Evolutionary conservation across 2,888 invertebrate genomes (phyloP), one percentile per base, ranked within the genome.

Genomic region (Dryobota labecula): DNA sequence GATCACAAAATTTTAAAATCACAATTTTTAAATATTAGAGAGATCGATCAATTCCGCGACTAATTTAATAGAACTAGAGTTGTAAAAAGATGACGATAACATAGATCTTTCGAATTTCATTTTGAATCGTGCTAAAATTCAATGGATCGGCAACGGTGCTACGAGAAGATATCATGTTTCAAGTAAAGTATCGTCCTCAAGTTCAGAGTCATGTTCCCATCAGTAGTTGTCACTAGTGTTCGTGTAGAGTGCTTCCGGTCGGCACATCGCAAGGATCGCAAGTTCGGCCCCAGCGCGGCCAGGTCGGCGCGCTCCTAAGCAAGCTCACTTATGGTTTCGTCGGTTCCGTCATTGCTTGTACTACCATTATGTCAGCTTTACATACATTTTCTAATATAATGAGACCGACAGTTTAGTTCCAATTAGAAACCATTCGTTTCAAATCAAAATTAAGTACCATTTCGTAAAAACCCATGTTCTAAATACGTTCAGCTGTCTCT

Each of bases 91-190:
- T 89, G 90, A 90, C 88, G 90, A 89, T 91, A 92, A 91, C 90
- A 91, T 93, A 94, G 91, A 92, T 91, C 90, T 92, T 91, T 89
- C 89, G 85, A 89, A 87, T 83, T 91, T 90, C 80, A 88, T 91
- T 92, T 91, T 73, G 83, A 90, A 89, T 91, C 90, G 90, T 92
- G 92, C 90, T 93, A 88, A 91, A 66, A 49, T 89, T 87, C 83
- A 86, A 92, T 92, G 87, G 89, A 91, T 93, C 90, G 93, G 93
- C 91, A 94, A 91, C 92, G 95, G 95, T 95, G 95, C 95, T 95
- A 94, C 89, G 92, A 88, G 89, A 90, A 89, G 88, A 90, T 86
- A 89, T 88, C 87, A 88, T 82, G 78, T 87, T 79, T 78, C 79
- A 82, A 87, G 79, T 82, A 77, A 83, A 65, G 88, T 87, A 89